These are phyloP conservation scores for Prionailurus viverrinus DNA, from an alignment of 2,113 vertebrate genomes.

Conservation along the genomic window DNA sequence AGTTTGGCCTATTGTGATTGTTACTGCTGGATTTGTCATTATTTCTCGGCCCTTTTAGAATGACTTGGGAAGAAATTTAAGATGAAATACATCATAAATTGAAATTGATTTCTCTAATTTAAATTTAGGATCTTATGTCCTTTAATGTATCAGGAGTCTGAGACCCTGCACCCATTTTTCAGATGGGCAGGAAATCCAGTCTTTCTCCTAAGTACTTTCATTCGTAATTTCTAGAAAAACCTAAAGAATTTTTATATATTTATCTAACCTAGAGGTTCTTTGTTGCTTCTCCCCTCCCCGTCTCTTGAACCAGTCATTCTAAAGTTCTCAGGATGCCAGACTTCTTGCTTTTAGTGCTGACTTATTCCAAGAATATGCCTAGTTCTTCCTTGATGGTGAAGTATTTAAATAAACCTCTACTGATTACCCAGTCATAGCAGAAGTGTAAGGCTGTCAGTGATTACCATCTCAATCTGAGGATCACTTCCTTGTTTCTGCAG, in stretches of 20 bases:
- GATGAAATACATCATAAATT: background rate
- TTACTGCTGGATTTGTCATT: background rate
- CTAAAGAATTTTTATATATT: background rate
- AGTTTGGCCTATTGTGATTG: background rate
- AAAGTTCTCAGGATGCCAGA: background rate
- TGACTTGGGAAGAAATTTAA: background rate
- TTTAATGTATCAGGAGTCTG: background rate
- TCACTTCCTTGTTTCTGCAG: background rate
- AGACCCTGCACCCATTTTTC: background rate
- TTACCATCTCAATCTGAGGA: background rate
- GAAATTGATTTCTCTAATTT: background rate
- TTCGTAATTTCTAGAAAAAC: background rate
- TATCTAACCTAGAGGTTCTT: background rate
- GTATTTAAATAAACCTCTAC: background rate
- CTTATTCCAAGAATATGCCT: background rate
- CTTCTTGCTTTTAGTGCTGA: background rate
- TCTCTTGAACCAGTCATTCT: background rate
- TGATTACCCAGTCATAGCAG: background rate
- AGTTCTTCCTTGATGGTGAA: background rate
- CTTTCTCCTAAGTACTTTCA: background rate
- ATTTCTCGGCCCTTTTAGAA: background rate
- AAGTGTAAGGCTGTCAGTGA: background rate
- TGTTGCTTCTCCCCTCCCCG: background rate
- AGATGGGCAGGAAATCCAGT: background rate
- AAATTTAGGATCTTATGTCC: background rate